phyloP scores from a whole-genome alignment of 2,797 vertebrate species.

The Poeciliopsis gracilis region DNA sequence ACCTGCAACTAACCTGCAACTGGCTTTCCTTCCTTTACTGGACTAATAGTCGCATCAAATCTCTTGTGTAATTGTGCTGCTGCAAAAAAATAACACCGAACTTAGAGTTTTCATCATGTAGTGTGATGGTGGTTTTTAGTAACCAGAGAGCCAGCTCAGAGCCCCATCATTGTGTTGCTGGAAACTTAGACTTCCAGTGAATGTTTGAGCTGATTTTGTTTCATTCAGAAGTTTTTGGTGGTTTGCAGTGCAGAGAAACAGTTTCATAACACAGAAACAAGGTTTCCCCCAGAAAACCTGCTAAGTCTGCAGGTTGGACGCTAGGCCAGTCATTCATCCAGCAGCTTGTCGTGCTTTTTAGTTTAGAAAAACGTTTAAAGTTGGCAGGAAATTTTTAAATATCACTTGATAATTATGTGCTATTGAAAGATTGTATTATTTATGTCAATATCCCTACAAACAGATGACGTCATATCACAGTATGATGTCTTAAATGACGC shows the following conservation, averaged over 20 bases:
- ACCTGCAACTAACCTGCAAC: neutral
- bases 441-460: neutral
- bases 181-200: neutral
- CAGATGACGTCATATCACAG: neutral
- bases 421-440: neutral
- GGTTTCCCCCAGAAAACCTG: too few relatives aligned
- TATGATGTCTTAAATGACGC: neutral
- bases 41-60: neutral
- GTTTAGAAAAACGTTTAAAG: too few relatives aligned
- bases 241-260: neutral
- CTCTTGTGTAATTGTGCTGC: neutral
- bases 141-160: neutral
- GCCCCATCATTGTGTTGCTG: neutral
- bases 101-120: neutral
- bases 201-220: neutral
- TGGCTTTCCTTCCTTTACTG: neutral
- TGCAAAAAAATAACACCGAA: neutral
- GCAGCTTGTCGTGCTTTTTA: too few relatives aligned
- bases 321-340: too few relatives aligned
- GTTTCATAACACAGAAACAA: neutral
- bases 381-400: too few relatives aligned
- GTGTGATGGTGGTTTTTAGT: neutral
- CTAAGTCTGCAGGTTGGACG: too few relatives aligned
- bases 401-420: too few relatives aligned
- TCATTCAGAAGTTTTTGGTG: neutral